A percentile compares a stretch with the other conserved stretches of the same genome.
Conservation (phyloP, 2,888 invertebrate species). For the Lacanobia oleracea region DNA sequence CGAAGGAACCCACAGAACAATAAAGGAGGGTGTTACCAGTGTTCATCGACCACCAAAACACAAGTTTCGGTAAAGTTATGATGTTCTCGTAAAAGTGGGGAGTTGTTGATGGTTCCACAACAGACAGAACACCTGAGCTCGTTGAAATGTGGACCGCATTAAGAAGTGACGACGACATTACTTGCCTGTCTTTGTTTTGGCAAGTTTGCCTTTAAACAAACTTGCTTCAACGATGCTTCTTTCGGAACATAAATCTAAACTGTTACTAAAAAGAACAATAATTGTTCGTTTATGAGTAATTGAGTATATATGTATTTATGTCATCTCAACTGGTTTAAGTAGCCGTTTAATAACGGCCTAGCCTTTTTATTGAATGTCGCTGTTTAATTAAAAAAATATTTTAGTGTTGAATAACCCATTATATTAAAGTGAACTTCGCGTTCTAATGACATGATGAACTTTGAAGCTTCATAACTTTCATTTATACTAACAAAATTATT, state of each 20-base stretch:
- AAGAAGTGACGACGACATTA: constrained; percentile 63
- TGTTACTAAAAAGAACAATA: background rate
- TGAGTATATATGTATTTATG: no score
- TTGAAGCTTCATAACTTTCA: no score
- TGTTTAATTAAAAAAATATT: no score
- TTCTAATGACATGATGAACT: no score
- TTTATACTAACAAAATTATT: no score
- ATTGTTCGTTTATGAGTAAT: background rate
- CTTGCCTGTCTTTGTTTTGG: constrained; percentile 57
- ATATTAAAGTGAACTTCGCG: no score
- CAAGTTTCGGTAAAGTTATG: constrained; percentile 67
- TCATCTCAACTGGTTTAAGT: no score
- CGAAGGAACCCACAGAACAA: no score
- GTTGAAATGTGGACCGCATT: constrained; percentile 73
- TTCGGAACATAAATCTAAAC: background rate
- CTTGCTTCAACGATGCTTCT: constrained; percentile 13
- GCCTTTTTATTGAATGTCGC: no score
- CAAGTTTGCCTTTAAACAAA: constrained; percentile 36
- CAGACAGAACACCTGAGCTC: constrained; percentile 73
- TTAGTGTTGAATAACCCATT: no score
- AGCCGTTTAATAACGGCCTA: no score
- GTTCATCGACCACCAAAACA: constrained; percentile 36
- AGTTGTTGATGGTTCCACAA: constrained; percentile 70
- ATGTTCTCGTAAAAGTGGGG: constrained; percentile 66
- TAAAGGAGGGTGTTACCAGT: constrained; percentile 34